Conservation (phyloP, 2,113 vertebrate species). For the Catagonus wagneri region DNA sequence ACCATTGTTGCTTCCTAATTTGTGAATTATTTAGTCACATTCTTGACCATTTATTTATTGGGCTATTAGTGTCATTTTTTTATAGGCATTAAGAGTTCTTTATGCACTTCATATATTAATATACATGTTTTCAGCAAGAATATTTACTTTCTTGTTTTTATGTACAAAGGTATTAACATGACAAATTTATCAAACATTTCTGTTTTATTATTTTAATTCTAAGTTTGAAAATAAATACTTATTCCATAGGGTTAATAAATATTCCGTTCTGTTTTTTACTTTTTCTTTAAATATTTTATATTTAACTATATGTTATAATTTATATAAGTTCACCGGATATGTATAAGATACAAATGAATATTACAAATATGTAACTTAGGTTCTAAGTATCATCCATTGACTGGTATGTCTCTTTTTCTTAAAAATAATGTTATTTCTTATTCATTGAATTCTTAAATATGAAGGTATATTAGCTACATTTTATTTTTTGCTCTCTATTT, state of each 20-base stretch:
- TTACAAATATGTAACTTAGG: not conserved
- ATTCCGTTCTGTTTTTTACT: not conserved
- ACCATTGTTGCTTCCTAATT: conserved; percentile 11
- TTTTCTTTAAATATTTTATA: not conserved
- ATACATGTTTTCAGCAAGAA: not conserved
- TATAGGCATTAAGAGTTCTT: not conserved
- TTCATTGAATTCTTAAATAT: conserved; percentile 5
- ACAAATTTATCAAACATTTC: not conserved
- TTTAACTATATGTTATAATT: conserved; percentile 57
- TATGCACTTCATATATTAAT: not conserved
- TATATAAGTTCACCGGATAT: no score
- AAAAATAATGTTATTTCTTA: not conserved
- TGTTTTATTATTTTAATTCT: not conserved
- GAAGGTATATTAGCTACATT: not conserved
- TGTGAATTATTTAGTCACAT: not conserved
- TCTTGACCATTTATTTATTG: not conserved
- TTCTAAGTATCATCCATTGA: not conserved
- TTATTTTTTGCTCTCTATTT: no score
- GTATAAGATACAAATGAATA: not conserved
- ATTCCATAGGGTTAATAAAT: not conserved
- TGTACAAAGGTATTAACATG: not conserved
- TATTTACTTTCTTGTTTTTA: not conserved
- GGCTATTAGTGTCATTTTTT: not conserved
- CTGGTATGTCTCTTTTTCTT: not conserved
- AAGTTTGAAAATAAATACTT: not conserved